Evolutionary conservation across 2,797 vertebrate species (phyloP).

Genomic region (Sebastiscus tertius): DNA sequence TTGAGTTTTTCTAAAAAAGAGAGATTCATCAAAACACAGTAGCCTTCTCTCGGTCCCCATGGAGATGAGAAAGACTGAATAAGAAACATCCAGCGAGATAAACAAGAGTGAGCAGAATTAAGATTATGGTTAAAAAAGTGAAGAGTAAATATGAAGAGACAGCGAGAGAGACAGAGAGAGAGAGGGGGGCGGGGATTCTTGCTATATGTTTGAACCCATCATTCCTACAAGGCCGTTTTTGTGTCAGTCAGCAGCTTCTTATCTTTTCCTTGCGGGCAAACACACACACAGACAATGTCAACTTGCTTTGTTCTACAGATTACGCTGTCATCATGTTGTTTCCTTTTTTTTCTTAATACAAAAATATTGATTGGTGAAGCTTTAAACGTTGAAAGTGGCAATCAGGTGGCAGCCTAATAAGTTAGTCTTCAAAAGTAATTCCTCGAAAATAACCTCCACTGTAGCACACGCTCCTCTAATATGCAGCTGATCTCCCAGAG

Average conservation of each 20-base stretch:
- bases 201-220: conserved; percentile 53
- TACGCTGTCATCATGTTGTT: conserved; percentile 2
- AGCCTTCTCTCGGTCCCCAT: conserved; percentile 6
- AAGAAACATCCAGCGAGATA: conserved; percentile 9
- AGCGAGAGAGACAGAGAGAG: background rate
- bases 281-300: conserved; percentile 30
- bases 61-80: conserved; percentile 12
- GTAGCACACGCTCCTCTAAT: background rate
- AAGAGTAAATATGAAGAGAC: background rate
- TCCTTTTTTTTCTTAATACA: background rate
- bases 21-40: conserved; percentile 10
- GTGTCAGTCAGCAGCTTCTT: conserved; percentile 62
- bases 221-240: conserved; percentile 44
- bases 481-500: background rate
- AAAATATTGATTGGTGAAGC: background rate
- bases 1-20: background rate
- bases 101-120: conserved; percentile 51
- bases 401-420: background rate
- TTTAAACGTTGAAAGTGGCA: background rate
- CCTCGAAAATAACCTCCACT: background rate
- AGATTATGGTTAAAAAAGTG: conserved; percentile 21
- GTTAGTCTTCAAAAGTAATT: background rate
- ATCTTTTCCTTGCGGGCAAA: conserved; percentile 43
- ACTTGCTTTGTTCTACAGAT: conserved; percentile 31
- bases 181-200: background rate